These are phyloP conservation scores for Drosophila merina DNA, from an alignment of 2,888 invertebrate species.

Conservation along the genomic window DNA sequence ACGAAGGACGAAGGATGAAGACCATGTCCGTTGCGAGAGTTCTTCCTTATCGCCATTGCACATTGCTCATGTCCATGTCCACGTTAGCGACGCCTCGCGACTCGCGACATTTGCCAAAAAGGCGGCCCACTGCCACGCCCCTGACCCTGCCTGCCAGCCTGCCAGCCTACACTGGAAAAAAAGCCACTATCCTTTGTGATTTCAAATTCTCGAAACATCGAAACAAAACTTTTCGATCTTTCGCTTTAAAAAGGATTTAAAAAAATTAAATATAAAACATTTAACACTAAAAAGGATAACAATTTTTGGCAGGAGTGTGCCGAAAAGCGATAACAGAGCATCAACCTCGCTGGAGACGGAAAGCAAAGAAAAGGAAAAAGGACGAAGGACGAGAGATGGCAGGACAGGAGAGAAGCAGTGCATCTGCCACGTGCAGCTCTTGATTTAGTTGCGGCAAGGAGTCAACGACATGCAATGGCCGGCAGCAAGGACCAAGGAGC, in stretches of 20 bases:
- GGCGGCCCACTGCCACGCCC: conserved; percentile 20
- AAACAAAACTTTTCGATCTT: too few relatives aligned
- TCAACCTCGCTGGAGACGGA: conserved; percentile 31
- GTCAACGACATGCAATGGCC: conserved; percentile 63
- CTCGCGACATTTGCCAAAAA: conserved; percentile 53
- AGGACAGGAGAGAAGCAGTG: conserved; percentile 24
- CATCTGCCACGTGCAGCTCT: conserved; percentile 74
- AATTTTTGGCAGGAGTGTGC: conserved; percentile 2
- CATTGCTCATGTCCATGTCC: conserved; percentile 68
- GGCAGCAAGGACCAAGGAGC: conserved; percentile 8
- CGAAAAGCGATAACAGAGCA: conserved; percentile 62
- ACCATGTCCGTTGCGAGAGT: conserved; percentile 31
- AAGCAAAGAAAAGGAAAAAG: conserved; percentile 16
- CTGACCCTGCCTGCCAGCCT: not conserved
- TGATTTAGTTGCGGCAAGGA: conserved; percentile 65
- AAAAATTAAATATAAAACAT: too few relatives aligned
- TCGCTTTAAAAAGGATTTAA: too few relatives aligned
- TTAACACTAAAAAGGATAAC: too few relatives aligned
- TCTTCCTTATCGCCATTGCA: conserved; percentile 71
- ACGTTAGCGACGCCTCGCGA: conserved; percentile 46
- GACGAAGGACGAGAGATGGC: conserved; percentile 2
- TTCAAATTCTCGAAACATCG: too few relatives aligned
- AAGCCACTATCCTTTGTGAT: too few relatives aligned
- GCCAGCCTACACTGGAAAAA: not conserved
- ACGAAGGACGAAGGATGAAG: conserved; percentile 16